Conservation (phyloP, 2,888 invertebrate genomes). For the Chloromyia formosa region DNA sequence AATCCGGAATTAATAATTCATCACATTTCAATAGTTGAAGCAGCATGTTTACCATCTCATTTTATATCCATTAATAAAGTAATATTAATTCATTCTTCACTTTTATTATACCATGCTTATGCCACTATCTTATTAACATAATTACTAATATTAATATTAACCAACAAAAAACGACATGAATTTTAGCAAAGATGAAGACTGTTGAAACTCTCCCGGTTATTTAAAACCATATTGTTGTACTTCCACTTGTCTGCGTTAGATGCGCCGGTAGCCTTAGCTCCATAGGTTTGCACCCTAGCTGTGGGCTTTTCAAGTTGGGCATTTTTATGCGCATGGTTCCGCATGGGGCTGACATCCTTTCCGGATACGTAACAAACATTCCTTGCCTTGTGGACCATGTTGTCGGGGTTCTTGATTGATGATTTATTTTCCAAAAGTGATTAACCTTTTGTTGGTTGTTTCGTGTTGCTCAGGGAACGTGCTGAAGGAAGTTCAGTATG, state of each 20-base stretch:
- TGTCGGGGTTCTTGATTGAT: neutral
- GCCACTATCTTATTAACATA: no score
- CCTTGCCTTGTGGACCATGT: slow-evolving; percentile 49
- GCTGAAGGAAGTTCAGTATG: slow-evolving; percentile 83
- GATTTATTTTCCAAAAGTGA: no score
- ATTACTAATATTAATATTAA: no score
- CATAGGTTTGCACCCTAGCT: slow-evolving; percentile 49
- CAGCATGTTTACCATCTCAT: no score
- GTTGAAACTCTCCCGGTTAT: slow-evolving; percentile 61
- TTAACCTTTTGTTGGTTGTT: no score
- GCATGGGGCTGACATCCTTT: slow-evolving; percentile 47
- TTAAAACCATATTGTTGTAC: slow-evolving; percentile 60
- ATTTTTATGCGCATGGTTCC: slow-evolving; percentile 36
- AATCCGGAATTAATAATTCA: no score
- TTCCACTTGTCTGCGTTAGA: slow-evolving; percentile 55
- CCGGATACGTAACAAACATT: slow-evolving; percentile 35
- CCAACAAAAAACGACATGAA: no score
- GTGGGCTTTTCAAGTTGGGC: slow-evolving; percentile 37
- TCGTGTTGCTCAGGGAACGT: slow-evolving; percentile 76
- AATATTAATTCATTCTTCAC: no score
- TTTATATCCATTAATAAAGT: no score
- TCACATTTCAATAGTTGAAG: no score
- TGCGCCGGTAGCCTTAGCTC: neutral
- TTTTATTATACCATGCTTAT: no score
- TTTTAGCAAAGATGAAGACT: slow-evolving; percentile 59